A percentile compares a stretch with the other conserved stretches of the same genome.
phyloP scores from a whole-genome alignment of 2,113 vertebrate genomes.

The Crotalus helleri region DNA sequence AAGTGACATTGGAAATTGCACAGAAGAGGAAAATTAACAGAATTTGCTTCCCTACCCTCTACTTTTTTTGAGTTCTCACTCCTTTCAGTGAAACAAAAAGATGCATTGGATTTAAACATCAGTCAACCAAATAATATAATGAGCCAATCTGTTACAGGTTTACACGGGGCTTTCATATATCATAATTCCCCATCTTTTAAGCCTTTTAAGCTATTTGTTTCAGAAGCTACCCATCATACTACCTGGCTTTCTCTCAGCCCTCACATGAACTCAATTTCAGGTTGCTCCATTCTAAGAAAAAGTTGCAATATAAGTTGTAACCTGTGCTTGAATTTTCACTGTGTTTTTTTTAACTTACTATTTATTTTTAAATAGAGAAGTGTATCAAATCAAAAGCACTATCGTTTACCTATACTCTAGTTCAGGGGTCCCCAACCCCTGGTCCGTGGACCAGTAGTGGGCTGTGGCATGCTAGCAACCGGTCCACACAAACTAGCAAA shows the following conservation, averaged over 20 bases:
- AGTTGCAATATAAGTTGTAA: not conserved
- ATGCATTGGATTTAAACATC: not conserved
- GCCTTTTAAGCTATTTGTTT: not conserved
- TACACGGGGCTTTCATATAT: not conserved
- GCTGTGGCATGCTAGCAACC: no score
- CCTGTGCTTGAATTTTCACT: not conserved
- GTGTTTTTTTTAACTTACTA: not conserved
- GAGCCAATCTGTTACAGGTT: not conserved
- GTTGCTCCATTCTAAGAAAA: not conserved
- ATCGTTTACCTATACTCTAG: not conserved
- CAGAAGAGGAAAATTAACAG: not conserved
- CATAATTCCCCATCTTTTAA: not conserved
- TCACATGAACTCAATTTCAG: not conserved
- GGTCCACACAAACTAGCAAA: no score
- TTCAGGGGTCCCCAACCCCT: not conserved
- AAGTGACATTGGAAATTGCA: not conserved
- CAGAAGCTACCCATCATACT: not conserved
- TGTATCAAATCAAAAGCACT: not conserved
- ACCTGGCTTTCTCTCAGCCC: not conserved
- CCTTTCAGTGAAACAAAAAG: not conserved
- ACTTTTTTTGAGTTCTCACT: not conserved
- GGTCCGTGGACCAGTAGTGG: no score
- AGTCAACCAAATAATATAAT: not conserved
- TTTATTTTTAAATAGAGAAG: not conserved
- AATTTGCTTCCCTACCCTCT: not conserved